Conservation (phyloP, 2,797 vertebrate genomes). For the Avahi laniger region DNA sequence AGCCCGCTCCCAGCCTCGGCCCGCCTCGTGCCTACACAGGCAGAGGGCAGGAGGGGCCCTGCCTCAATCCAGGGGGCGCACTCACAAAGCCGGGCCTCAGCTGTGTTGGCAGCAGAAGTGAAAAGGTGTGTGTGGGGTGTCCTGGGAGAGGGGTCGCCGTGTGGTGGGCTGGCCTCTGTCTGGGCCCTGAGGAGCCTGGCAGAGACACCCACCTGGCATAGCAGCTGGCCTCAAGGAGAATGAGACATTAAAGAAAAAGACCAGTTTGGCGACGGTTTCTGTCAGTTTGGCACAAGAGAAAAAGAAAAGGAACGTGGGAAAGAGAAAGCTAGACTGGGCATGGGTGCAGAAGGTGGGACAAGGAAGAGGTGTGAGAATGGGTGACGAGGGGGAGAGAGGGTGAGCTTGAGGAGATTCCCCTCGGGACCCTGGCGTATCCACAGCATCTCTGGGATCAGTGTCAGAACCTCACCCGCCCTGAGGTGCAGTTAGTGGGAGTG, state of each 20-base stretch:
- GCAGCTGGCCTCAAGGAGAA: slow-evolving; percentile 65
- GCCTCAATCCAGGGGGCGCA: too few relatives aligned
- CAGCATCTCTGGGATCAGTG: slow-evolving; percentile 68
- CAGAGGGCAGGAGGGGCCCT: background rate
- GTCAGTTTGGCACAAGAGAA: slow-evolving; percentile 84
- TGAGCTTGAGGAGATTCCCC: slow-evolving; percentile 38
- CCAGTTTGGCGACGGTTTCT: slow-evolving; percentile 62
- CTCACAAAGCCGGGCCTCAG: background rate
- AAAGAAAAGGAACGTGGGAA: background rate
- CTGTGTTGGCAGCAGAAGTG: background rate
- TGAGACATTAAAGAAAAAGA: slow-evolving; percentile 44
- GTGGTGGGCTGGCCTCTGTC: slow-evolving; percentile 23
- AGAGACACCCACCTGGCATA: slow-evolving; percentile 32
- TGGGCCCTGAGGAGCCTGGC: background rate
- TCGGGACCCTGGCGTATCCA: slow-evolving; percentile 55
- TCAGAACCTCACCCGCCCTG: slow-evolving; percentile 53
- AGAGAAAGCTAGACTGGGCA: background rate
- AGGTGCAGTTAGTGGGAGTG: slow-evolving; percentile 53
- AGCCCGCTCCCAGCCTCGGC: background rate
- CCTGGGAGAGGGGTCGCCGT: background rate
- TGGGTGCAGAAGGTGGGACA: background rate
- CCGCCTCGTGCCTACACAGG: background rate
- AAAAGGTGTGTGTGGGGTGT: background rate
- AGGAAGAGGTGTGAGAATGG: background rate
- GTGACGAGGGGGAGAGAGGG: background rate